Evolutionary conservation across 2,888 invertebrate genomes (phyloP), one percentile per base, ranked within the genome.

Genomic region (Lepidochitona cinerea): DNA sequence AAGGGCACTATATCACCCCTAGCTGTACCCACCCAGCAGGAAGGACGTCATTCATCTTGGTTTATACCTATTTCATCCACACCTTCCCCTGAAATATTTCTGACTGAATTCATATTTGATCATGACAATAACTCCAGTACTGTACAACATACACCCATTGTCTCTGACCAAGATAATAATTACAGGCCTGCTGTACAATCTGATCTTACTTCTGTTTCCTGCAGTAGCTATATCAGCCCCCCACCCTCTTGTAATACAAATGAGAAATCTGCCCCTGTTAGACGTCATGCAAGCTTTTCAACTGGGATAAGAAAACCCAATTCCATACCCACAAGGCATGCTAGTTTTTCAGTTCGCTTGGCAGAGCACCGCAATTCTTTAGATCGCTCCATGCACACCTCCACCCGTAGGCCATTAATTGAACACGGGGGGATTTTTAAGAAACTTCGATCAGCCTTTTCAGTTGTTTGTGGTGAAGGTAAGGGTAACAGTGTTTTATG

Each of bases 401-500:
- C 59, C 9, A 4, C 59, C 32, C 23, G 29, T 14, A 23, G 29
- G 2, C 59, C 18, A 29, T 23, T 59, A 14, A n/a, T n/a, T n/a
- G n/a, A n/a, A n/a, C 12, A 14, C 14, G 59, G 59, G 14, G 26
- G 26, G 23, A 14, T 59, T 4, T 29, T 59, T 29, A 2, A 32
- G 18, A 18, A 32, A 23, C 23, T 59, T 26, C 23, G 59, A 32
- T 59, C 59, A 59, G 59, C 59, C 32, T 59, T 59, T 59, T 59
- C 59, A 59, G 1, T 59, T 59, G 23, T 59, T 29, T 59, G 59
- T 59, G 59, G 59, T 59, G 59, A 59, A 23, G 59, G 59, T 59
- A 59, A 59, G 59, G 12, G 29, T 29, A 9, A 4, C 32, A 59
- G 32, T 59, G 59, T 59, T 29, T 23, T 4, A 29, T 59, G 59